Evolutionary conservation across 2,113 vertebrate species (phyloP), one percentile per base, ranked within the genome.

Genomic region (Poeciliopsis prolifica): DNA sequence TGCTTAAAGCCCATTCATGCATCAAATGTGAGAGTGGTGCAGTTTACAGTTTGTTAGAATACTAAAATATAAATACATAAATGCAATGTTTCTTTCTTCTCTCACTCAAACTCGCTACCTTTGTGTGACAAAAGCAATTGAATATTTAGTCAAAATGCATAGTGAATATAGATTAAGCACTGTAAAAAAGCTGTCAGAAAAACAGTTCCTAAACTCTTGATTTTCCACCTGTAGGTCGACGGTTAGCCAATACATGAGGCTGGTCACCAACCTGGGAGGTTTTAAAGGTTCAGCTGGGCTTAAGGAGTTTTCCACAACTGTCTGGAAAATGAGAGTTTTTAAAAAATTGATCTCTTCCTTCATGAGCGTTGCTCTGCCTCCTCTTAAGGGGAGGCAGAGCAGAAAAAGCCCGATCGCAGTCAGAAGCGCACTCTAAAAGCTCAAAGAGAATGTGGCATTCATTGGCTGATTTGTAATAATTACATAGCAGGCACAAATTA

Each of bases 281-380:
- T 85, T 75, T 3, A 80, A 67, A 74, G 66, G 61, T 48, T n/a
- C 24, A 60, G 35, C 69, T 24, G 64, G 24, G 62, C 24, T 70
- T 12, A 14, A 24, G 66, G 61, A 2, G 54, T 77, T 79, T 66
- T 30, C 22, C 42, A 9, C 0, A 24, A 60, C 74, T 2, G 61
- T 1, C 44, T 83, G 83, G 80, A 87, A 86, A 84, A 81, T 83
- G 62, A 40, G 75, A 81, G 77, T 35, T 35, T 78, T 29, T 70
- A 4, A 8, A 29, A 10, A 79, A 85, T 81, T 79, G 78, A 83
- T 85, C 64, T 81, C 5, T 28, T 78, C 33, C 67, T 14, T 29
- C 58, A 69, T 37, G 33, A 42, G 63, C 62, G 40, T 58, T 62
- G 40, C 44, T 48, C 42, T 58, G 42, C 37, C 24, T 70, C 30